phyloP scores from a whole-genome alignment of 2,888 invertebrate genomes.

The Orgyia antiqua region DNA sequence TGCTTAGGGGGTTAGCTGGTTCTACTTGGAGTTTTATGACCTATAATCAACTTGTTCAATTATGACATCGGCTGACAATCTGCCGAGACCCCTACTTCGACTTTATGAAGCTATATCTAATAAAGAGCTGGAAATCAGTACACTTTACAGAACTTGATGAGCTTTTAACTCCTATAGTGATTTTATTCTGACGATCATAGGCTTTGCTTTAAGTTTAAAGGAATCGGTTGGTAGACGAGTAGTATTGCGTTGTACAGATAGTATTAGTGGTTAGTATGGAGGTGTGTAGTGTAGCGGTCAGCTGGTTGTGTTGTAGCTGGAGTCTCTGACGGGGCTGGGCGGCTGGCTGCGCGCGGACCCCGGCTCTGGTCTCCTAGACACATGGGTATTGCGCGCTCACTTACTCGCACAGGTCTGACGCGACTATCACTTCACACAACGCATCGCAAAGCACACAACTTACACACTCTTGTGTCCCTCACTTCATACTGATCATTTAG shows the following conservation, averaged over 20 bases:
- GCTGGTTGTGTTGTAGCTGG: constrained; percentile 72
- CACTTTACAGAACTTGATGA: too few relatives aligned
- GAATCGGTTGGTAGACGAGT: not conserved
- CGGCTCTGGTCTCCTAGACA: constrained; percentile 71
- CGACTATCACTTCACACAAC: constrained; percentile 42
- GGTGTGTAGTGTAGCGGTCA: constrained; percentile 27
- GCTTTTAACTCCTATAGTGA: too few relatives aligned
- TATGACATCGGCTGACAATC: too few relatives aligned
- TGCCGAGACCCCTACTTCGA: too few relatives aligned
- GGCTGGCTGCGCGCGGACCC: constrained; percentile 74
- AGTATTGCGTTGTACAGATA: constrained; percentile 2
- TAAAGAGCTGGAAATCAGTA: too few relatives aligned
- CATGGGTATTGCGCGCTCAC: constrained; percentile 79
- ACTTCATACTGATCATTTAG: not conserved
- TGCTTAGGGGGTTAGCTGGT: too few relatives aligned
- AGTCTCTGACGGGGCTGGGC: constrained; percentile 74
- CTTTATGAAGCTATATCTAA: too few relatives aligned
- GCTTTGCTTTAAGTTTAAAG: too few relatives aligned
- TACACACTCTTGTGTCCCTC: constrained; percentile 40
- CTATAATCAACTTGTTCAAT: too few relatives aligned
- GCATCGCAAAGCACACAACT: constrained; percentile 22
- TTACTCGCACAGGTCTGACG: constrained; percentile 77
- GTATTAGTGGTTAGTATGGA: constrained; percentile 10
- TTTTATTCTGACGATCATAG: too few relatives aligned
- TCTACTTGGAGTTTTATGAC: too few relatives aligned